Conservation (phyloP, 2,797 vertebrate genomes). For the Nothura maculosa region DNA sequence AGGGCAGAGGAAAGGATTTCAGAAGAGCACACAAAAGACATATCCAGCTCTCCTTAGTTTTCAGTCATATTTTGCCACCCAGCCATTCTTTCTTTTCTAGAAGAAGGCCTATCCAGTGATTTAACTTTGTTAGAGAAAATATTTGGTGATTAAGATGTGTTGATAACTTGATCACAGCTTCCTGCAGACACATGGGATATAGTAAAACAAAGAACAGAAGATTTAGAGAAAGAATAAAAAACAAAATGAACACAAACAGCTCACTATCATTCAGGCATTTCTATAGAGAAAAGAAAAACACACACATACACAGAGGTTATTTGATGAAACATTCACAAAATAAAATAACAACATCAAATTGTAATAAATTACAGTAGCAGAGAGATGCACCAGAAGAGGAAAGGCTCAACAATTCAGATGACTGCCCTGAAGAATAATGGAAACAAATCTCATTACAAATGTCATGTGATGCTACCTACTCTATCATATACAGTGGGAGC, state of each 20-base stretch:
- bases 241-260: constrained; percentile 6
- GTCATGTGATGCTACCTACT: constrained; percentile 33
- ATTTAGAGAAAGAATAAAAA: constrained; percentile 2
- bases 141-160: background rate
- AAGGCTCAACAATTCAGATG: background rate
- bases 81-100: background rate
- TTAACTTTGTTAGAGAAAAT: background rate
- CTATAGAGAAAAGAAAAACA: background rate
- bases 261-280: background rate
- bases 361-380: constrained; percentile 25
- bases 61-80: background rate
- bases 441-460: constrained; percentile 58
- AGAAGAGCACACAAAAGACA: background rate
- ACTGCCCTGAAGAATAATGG: constrained; percentile 27
- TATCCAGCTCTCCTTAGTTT: background rate
- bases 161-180: constrained; percentile 6
- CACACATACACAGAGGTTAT: background rate
- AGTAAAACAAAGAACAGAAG: background rate
- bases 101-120: background rate
- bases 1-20: background rate
- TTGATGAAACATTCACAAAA: constrained; percentile 24
- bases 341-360: constrained; percentile 31
- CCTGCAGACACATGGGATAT: background rate
- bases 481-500: background rate
- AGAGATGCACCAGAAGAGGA: background rate